Conservation (phyloP, 2,113 vertebrate species). For the Triplophysa rosa region DNA sequence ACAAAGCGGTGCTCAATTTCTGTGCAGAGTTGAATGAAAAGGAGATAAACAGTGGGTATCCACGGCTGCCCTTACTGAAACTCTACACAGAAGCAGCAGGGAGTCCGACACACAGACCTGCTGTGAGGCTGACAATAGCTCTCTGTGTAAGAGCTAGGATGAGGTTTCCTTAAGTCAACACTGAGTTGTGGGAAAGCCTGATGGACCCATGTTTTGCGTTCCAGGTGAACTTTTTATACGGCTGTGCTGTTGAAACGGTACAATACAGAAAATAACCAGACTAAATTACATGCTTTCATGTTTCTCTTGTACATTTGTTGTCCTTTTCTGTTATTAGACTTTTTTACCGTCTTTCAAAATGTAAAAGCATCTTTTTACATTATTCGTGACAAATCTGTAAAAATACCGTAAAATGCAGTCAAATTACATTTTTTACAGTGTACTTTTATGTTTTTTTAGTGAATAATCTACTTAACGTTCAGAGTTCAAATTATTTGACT, state of each 20-base stretch:
- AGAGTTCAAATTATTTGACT: no score
- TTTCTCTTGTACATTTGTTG: not conserved
- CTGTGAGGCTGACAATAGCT: constrained; percentile 51
- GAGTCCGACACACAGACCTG: constrained; percentile 26
- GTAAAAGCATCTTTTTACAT: no score
- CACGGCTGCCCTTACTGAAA: constrained; percentile 43
- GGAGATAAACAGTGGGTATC: constrained; percentile 34
- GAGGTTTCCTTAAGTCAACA: constrained; percentile 42
- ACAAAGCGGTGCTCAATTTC: constrained; percentile 21
- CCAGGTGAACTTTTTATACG: not conserved
- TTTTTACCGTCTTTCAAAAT: no score
- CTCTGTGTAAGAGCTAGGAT: constrained; percentile 48
- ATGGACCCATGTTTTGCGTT: constrained; percentile 6
- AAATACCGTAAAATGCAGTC: no score
- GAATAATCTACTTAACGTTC: no score
- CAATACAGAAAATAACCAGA: not conserved
- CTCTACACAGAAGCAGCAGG: constrained; percentile 40
- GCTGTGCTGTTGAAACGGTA: not conserved
- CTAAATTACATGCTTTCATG: no score
- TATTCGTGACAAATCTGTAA: no score
- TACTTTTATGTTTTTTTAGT: no score
- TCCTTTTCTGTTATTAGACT: no score
- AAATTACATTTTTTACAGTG: no score
- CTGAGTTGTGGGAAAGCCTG: constrained; percentile 18
- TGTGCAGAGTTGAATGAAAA: constrained; percentile 16